Base-by-base conservation (phyloP, 1,140 invertebrate species). In the Sogatella furcifera region DNA sequence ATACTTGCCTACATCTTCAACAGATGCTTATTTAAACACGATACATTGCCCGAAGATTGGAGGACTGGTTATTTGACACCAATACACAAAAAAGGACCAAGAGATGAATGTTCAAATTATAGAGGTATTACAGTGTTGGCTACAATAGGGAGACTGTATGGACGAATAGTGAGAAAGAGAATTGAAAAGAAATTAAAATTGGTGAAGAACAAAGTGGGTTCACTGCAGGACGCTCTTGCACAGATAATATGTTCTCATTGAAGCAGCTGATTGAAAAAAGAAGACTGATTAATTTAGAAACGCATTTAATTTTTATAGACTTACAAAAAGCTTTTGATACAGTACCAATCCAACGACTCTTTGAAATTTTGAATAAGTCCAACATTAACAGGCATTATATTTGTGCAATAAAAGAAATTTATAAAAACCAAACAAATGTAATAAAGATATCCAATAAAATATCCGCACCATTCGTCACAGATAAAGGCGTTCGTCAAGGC, bases 211-310 rank as follows among this genome's bases (percentile, higher is more conserved):
- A 44, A 9, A 19, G 3, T 44, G 43, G 43, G 2, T 44, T 44
- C 9, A 44, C 43, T 2, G 55, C 21, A 63, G 62, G 13, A 38
- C 17, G 59, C 19, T 31, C 14, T 17, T 68, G 63, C 42, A 64
- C 17, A 3, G 43, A 44, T 9, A 44, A 44, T 44, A 44, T 44
- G 14, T 44, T 44, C 43, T n/a, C 17, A 61, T 46, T 44, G 9
- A 44, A 19, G 17, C 43, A 44, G 9, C 3, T 14, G 5, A n/a
- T 44, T 14, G 17, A 19, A n/a, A 44, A 44, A 44, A 2, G 43
- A 9, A 44, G 5, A 19, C 14, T 44, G 3, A 9, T 14, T 4
- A 44, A 44, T 44, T 44, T 44, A 19, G 43, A 44, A 9, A 44
- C 43, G 3, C 43, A 44, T 19, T 44, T 44, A 9, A 19, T 44